Base-by-base conservation (phyloP, 2,113 vertebrate species). In the Chrysemys picta region DNA sequence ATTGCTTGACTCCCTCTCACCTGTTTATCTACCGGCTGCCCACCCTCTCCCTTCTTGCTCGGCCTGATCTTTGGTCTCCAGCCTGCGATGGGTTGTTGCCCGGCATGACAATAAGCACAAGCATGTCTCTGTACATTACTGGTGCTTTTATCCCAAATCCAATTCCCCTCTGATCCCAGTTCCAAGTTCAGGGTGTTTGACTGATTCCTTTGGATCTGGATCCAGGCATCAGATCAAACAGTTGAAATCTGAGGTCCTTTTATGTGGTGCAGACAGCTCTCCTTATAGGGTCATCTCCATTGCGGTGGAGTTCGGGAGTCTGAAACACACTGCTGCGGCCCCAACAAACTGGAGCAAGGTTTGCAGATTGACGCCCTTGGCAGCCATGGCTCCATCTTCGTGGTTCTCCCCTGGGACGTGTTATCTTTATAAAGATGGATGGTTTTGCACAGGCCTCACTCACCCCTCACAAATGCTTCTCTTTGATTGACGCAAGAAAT, bases 401-500 rank as follows among this genome's bases (percentile, higher is more conserved):
- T 80, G 52, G 27, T 76, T 92, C 82, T 92, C 91, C 78, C 83
- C 78, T 0, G 2, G 90, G 84, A 75, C 50, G 65, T 72, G 89
- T 88, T 94, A 87, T 78, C 56, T 87, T 89, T 96, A 95, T 96
- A 93, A 95, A 52, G 88, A 80, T 2, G 21, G 91, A 89, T 84
- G 56, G 84, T 65, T 89, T 93, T 56, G 42, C 50, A 76, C 94
- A 85, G 91, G 94, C 82, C 38, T 2, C 1, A 25, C 2, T 53
- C 53, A 91, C 4, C 2, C 69, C 54, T 82, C 1, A 10, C 80
- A 3, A 80, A 88, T 62, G 5, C 92, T 95, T 84, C 6, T 29
- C 96, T 96, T 95, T 75, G 86, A 95, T 96, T 96, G 92, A 91
- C 91, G 88, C 89, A 93, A 82, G 93, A 94, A 96, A 93, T 94